Base-by-base conservation (phyloP, 2,797 vertebrate species). In the Pitangus sulphuratus region DNA sequence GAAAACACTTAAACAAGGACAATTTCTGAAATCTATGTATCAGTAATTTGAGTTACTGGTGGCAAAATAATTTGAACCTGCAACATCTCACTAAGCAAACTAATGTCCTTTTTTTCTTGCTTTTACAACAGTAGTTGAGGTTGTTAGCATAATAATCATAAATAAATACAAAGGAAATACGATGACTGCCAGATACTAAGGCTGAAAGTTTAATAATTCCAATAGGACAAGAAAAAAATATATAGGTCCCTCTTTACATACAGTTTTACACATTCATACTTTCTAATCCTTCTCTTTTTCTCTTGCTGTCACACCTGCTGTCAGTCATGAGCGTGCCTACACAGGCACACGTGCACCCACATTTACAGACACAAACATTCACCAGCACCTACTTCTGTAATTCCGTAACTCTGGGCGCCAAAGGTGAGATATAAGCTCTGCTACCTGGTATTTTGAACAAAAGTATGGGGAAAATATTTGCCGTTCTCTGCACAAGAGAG, bases 391-490 rank as follows among this genome's bases (percentile, higher is more conserved):
- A 81, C 89, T 94, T 84, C 79, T 91, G 19, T 19, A 76, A 94
- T 83, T 79, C 93, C 89, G 77, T 86, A 93, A 72, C 75, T 70
- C 92, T 48, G 25, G 51, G 8, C 2, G 44, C 65, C 86, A 78
- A 81, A 87, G 71, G 45, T 62, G 39, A 87, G 60, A 69, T 44
- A 79, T 19, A 83, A 96, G 90, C 83, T 87, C 84, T 95, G 91
- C 62, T 78, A 95, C 89, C 45, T 20, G 11, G 69, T 90, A 65
- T 93, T 96, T 91, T 94, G 96, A 93, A 96, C 48, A 97, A 97
- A 96, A 84, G 57, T 82, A 80, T 4, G 35, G 91, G 88, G 71
- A 61, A 82, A 93, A 88, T 68, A 84, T 91, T 76, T 84, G 33
- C 53, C 86, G 70, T 86, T 94, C 44, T 95, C 87, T 88, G 25